phyloP scores from a whole-genome alignment of 2,888 invertebrate genomes.

The Eilema griseolum region DNA sequence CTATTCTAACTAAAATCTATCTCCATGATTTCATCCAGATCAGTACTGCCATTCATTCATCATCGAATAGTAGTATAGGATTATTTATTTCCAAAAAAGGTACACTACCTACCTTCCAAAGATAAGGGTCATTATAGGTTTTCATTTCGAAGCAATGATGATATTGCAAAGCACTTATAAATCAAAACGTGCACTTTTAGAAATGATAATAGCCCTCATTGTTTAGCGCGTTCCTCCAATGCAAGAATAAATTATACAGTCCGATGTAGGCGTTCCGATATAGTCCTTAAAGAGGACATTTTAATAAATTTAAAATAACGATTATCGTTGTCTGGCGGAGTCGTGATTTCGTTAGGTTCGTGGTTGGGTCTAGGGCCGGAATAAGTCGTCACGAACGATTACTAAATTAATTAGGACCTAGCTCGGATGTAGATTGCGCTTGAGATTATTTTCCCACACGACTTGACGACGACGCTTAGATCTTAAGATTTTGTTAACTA shows the following conservation, averaged over 20 bases:
- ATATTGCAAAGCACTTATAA: constrained; percentile 58
- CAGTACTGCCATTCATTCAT: not conserved
- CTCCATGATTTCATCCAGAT: not conserved
- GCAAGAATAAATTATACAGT: constrained; percentile 85
- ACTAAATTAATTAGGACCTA: constrained; percentile 87
- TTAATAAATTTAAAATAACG: constrained; percentile 87
- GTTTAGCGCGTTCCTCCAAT: constrained; percentile 75
- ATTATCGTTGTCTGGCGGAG: constrained; percentile 85
- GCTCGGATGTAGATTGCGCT: constrained; percentile 84
- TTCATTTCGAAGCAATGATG: constrained; percentile 34
- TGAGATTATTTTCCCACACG: constrained; percentile 86
- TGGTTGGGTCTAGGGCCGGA: constrained; percentile 82
- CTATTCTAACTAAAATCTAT: not conserved
- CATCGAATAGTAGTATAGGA: not conserved
- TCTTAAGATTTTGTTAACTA: constrained; percentile 76
- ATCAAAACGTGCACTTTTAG: constrained; percentile 69
- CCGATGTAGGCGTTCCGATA: constrained; percentile 84
- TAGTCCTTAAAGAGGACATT: constrained; percentile 86
- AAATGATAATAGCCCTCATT: constrained; percentile 80
- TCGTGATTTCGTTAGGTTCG: constrained; percentile 87
- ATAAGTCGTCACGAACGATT: constrained; percentile 87
- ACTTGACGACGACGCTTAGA: constrained; percentile 74
- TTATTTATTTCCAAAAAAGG: constrained; percentile 2
- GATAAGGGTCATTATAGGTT: not conserved
- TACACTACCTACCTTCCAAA: not conserved